phyloP scores from a whole-genome alignment of 2,888 invertebrate genomes.

The Glaucopsyche alexis region DNA sequence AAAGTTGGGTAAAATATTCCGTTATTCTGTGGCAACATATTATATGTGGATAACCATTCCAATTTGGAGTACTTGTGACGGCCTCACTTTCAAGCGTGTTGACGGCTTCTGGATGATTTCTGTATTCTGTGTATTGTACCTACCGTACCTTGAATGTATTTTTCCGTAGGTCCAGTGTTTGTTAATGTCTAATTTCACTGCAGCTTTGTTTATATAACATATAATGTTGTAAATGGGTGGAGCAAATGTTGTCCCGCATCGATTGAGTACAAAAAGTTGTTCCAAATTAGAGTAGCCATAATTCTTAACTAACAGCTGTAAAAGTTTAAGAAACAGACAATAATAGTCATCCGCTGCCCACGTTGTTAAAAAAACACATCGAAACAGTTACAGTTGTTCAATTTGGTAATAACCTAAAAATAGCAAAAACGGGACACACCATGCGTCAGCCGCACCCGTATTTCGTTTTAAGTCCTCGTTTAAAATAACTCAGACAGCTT shows the following conservation, averaged over 20 bases:
- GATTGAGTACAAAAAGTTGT: neutral
- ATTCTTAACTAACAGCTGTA: neutral
- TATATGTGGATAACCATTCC: too few relatives aligned
- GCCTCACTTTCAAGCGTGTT: too few relatives aligned
- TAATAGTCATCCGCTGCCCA: neutral
- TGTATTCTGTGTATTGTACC: too few relatives aligned
- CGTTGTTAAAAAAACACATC: neutral
- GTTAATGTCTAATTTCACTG: too few relatives aligned
- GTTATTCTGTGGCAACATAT: too few relatives aligned
- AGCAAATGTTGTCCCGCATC: neutral
- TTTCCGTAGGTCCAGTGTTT: too few relatives aligned
- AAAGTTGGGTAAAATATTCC: too few relatives aligned
- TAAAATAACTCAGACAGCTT: conserved; percentile 11
- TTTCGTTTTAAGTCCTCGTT: neutral
- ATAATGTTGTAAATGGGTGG: too few relatives aligned
- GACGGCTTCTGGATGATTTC: too few relatives aligned
- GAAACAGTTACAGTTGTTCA: neutral
- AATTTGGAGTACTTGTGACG: too few relatives aligned
- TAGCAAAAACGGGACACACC: conserved; percentile 1
- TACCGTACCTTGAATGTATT: neutral
- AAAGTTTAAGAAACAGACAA: neutral
- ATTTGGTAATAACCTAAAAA: conserved; percentile 1
- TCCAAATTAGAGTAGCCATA: neutral
- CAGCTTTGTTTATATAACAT: too few relatives aligned
- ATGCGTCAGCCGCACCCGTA: neutral